Evolutionary conservation across 2,888 invertebrate species (phyloP).

Genomic region (Oscheius sp.): DNA sequence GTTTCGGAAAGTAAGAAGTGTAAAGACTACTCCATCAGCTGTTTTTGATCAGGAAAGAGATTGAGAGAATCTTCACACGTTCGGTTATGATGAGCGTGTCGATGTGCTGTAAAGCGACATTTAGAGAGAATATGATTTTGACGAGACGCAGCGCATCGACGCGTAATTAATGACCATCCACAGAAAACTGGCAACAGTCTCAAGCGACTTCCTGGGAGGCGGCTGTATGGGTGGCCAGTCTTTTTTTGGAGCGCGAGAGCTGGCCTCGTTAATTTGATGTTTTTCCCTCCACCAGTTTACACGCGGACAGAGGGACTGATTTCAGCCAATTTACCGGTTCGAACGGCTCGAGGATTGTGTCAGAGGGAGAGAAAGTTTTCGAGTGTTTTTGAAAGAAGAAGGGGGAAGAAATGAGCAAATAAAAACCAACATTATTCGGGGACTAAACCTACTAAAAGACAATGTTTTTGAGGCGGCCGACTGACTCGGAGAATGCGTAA

Average conservation of each 20-base stretch:
- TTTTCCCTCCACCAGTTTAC: background rate
- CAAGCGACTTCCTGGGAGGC: too few species aligned
- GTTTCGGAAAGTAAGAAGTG: too few species aligned
- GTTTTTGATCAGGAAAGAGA: background rate
- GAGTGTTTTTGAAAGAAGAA: background rate
- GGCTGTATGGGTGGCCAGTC: too few species aligned
- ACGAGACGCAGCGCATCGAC: background rate
- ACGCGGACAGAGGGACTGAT: background rate
- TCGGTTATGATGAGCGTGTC: constrained; percentile 15
- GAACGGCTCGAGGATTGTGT: constrained; percentile 6
- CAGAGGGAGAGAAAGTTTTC: background rate
- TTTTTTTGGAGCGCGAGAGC: too few species aligned
- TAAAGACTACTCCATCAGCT: background rate
- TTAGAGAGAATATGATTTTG: background rate
- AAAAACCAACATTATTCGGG: too few species aligned
- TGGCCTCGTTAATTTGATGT: background rate
- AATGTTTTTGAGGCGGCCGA: too few species aligned
- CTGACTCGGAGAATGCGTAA: too few species aligned
- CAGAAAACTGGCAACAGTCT: background rate
- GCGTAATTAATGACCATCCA: constrained; percentile 3
- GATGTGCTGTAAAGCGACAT: constrained; percentile 5
- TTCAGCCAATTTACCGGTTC: constrained; percentile 24
- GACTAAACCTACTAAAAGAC: too few species aligned
- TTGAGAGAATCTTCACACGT: too few species aligned
- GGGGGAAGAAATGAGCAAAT: background rate